Evolutionary conservation across 2,888 invertebrate species (phyloP).

Genomic region (Stenotaenia linearis): DNA sequence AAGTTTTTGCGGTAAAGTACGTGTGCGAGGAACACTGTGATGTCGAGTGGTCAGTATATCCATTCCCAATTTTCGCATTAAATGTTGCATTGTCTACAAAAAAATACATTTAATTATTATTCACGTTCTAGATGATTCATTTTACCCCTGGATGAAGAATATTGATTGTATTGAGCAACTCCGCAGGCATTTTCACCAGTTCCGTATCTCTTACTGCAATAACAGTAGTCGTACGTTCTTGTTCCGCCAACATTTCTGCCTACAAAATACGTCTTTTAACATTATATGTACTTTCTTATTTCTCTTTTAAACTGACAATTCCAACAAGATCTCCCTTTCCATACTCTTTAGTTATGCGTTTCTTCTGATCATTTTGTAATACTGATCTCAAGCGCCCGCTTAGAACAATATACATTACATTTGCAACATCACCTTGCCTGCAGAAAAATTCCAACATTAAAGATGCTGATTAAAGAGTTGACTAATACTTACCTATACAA

Average conservation of each 20-base stretch:
- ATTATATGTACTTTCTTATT: too few species aligned
- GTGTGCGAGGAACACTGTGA: background rate
- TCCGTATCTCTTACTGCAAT: constrained; percentile 97
- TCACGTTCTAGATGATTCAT: background rate
- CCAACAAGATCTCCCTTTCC: constrained; percentile 96
- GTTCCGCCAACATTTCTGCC: constrained; percentile 88
- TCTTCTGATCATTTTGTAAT: constrained; percentile 80
- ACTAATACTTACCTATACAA: constrained; percentile 60
- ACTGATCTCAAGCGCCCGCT: constrained; percentile 95
- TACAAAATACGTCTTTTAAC: too few species aligned
- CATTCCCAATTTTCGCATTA: constrained; percentile 26
- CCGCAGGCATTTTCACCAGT: constrained; percentile 91
- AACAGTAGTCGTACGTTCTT: constrained; percentile 84
- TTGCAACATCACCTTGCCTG: constrained; percentile 89
- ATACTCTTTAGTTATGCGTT: constrained; percentile 93
- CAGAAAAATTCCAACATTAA: too few species aligned
- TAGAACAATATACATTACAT: constrained; percentile 92
- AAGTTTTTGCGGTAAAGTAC: background rate
- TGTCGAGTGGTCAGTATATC: background rate
- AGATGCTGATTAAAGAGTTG: background rate
- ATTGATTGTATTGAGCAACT: constrained; percentile 94
- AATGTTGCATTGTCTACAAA: constrained; percentile 27
- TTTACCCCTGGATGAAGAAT: constrained; percentile 78
- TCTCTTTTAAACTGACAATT: too few species aligned
- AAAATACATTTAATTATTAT: background rate